Evolutionary conservation across 2,888 invertebrate genomes (phyloP).

Genomic region (Ypsolopha scabrella): DNA sequence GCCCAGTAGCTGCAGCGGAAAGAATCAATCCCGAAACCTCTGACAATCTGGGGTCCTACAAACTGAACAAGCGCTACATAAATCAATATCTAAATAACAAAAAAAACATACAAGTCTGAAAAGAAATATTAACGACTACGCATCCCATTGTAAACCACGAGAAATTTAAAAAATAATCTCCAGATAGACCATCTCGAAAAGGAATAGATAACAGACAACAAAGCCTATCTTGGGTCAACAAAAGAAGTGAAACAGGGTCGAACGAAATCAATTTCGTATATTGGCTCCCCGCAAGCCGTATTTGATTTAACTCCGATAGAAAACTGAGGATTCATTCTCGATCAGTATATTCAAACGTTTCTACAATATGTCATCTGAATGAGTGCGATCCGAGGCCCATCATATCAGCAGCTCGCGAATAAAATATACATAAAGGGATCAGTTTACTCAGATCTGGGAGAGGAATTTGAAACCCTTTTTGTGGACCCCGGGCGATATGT

Average conservation of each 20-base stretch:
- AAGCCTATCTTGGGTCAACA: conserved; percentile 5
- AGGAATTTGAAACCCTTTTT: conserved; percentile 40
- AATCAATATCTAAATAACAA: no score
- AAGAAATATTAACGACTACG: no score
- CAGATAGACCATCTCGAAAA: neutral
- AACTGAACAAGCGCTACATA: no score
- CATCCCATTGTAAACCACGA: no score
- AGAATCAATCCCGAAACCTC: no score
- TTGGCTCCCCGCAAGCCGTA: conserved; percentile 40
- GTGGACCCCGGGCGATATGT: conserved; percentile 40
- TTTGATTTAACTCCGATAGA: conserved; percentile 46
- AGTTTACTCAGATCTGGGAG: conserved; percentile 50
- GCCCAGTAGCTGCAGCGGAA: no score
- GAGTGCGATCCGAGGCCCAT: conserved; percentile 49
- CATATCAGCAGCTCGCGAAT: conserved; percentile 54
- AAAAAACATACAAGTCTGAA: no score
- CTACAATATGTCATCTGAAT: conserved; percentile 63
- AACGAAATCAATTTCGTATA: conserved; percentile 40
- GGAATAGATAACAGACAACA: conserved; percentile 4
- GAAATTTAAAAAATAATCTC: no score
- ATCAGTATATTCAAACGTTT: conserved; percentile 49
- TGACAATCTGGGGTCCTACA: no score
- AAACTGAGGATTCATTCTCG: conserved; percentile 41
- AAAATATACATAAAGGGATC: conserved; percentile 59
- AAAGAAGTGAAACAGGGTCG: conserved; percentile 3